Evolutionary conservation across 2,888 invertebrate species (phyloP).

Genomic region (Stratiomys singularior): DNA sequence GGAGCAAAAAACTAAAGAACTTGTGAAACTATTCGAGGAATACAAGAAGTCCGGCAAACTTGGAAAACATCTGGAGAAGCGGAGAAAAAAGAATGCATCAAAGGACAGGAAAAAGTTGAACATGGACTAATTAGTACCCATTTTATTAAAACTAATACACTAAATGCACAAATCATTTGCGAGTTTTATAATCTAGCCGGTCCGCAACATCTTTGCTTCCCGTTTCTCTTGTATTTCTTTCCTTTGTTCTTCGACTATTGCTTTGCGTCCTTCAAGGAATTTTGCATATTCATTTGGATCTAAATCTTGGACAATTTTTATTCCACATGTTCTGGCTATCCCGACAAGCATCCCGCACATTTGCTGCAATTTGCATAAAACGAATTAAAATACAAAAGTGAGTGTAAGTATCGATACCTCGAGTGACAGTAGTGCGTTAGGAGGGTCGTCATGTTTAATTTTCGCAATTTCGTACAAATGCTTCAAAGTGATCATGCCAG

Average conservation of each 20-base stretch:
- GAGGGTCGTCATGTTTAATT: constrained; percentile 91
- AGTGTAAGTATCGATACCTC: constrained; percentile 56
- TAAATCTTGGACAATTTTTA: constrained; percentile 82
- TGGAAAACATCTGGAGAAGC: constrained; percentile 82
- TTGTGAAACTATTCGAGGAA: constrained; percentile 83
- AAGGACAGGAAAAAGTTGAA: constrained; percentile 63
- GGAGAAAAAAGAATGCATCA: constrained; percentile 76
- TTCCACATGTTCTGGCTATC: constrained; percentile 82
- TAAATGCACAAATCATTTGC: neutral
- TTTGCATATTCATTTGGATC: constrained; percentile 82
- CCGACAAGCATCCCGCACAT: constrained; percentile 84
- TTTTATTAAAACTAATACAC: neutral
- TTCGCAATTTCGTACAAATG: constrained; percentile 98
- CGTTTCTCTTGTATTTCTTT: constrained; percentile 82
- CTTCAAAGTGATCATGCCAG: constrained; percentile 91
- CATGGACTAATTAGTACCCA: neutral
- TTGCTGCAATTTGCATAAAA: constrained; percentile 65
- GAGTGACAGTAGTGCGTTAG: constrained; percentile 65
- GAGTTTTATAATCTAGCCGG: constrained; percentile 65
- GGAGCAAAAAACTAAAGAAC: constrained; percentile 77
- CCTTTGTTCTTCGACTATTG: constrained; percentile 77
- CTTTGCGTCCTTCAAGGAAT: constrained; percentile 81
- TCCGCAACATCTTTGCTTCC: constrained; percentile 91
- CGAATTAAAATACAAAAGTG: constrained; percentile 1
- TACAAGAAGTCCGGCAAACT: constrained; percentile 81